Percentiles rank a stretch among this genome's conserved stretches.
Conservation (phyloP, 2,113 vertebrate species). For the Actinemys pallida region DNA sequence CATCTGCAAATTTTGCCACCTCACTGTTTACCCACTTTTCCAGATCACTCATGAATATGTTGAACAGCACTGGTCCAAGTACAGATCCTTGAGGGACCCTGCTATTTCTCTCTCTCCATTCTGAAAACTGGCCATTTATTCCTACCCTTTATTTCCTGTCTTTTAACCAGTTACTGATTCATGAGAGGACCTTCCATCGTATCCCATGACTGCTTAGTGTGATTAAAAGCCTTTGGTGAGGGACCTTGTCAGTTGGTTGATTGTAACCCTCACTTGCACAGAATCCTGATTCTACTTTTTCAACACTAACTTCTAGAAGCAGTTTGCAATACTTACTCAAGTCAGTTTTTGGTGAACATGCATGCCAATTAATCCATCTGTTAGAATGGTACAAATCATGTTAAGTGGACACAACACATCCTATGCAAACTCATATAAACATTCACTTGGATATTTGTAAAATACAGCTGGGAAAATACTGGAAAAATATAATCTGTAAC, state of each 20-base stretch:
- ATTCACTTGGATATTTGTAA: background rate
- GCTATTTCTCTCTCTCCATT: background rate
- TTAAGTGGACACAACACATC: background rate
- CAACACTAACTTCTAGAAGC: background rate
- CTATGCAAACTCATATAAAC: background rate
- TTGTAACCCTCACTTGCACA: background rate
- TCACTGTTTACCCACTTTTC: too few species aligned
- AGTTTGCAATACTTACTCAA: constrained; percentile 25
- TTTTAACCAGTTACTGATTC: background rate
- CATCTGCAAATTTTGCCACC: too few species aligned
- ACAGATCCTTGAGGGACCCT: too few species aligned
- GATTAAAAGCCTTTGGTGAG: background rate
- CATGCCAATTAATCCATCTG: background rate
- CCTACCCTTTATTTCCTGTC: too few species aligned
- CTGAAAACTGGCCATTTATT: background rate
- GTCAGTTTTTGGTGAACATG: constrained; percentile 2
- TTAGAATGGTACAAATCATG: background rate
- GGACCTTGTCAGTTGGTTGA: background rate
- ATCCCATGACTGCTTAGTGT: background rate
- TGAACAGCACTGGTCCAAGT: too few species aligned
- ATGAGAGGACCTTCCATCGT: background rate
- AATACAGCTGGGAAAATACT: background rate
- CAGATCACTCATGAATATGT: too few species aligned
- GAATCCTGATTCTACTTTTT: background rate
- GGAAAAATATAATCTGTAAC: constrained; percentile 4